Evolutionary conservation across 30 jellyfish, hydroid and myxozoan species (phyloP), one percentile per base, ranked within the genome.

Genomic region (Hydra vulgaris): DNA sequence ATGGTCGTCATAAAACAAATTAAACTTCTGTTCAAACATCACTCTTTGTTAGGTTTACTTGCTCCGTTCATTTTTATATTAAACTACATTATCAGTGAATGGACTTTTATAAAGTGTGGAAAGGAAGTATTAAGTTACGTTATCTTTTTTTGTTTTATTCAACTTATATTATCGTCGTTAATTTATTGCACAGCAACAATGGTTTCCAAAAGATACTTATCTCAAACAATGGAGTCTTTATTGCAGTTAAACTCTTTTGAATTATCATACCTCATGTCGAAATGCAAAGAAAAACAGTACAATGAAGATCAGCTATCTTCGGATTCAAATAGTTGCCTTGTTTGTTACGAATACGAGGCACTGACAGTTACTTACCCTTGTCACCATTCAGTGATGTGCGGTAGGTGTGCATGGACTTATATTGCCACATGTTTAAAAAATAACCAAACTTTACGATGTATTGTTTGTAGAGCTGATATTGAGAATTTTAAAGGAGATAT

Each of bases 341-440:
- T 78, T 78, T 78, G 85, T n/a, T 78, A 78, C 53, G 85, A 78
- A 23, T 19, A 52, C 85, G 79, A 78, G 79, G 79, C 85, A 15
- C 66, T n/a, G 54, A 78, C 85, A 23, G 12, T 78, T 22, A 27
- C 85, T 8, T 53, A 20, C 27, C 85, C 85, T 5, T 78, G 85
- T 40, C 27, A 78, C 0, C 85, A 78, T 61, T 20, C 22, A 26
- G 79, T 78, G 7, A 78, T 78, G 85, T 78, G 85, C 53, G 78
- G 85, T 17, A 78, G 54, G 27, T 78, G 85, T 23, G 82, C 85
- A 61, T 78, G 85, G 85, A 54, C 53, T 8, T 78, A 78, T 1
- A 78, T 78, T 12, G 82, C 53, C n/a, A 53, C 81, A 8, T 56
- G 85, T 53, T 23, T 78, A 52, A 54, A 56, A 24, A 55, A 61